Base-by-base conservation (phyloP, 2,797 vertebrate genomes). In the Thaleichthys pacificus region DNA sequence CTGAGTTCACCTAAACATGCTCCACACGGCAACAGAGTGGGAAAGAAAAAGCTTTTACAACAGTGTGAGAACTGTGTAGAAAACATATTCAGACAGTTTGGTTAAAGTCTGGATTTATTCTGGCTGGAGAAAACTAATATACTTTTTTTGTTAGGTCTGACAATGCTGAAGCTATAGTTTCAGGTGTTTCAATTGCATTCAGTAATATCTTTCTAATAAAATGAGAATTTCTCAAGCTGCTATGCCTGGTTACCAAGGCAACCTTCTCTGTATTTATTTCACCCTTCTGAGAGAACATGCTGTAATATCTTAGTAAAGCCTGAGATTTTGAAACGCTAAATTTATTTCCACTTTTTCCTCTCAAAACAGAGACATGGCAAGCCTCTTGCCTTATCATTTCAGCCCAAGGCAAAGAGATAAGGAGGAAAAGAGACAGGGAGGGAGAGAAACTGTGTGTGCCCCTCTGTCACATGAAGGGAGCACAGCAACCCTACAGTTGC, bases 191-290 rank as follows among this genome's bases (percentile, higher is more conserved):
- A 61, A 60, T 79, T 62, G 76, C 74, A 78, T 83, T 47, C 42
- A 47, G 42, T 47, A 47, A 47, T 47, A 12, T 70, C 64, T 66
- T 19, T 68, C 68, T 83, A 77, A 76, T 63, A 73, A 81, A 77
- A 82, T 49, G 73, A 79, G 65, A 80, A 82, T 80, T 81, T 82
- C 66, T 84, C 76, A 72, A 80, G 72, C 77, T 77, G 69, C 73
- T 77, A 75, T 75, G 65, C 70, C 83, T 38, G 30, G 85, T 89
- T 87, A 85, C 85, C 82, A 88, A 79, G 83, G 83, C 81, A 87
- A 88, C 84, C 67, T 82, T 85, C 70, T 79, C 78, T 72, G 76
- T 80, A 81, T 22, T 47, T 47, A 68, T 4, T 12, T 74, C 70
- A 49, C 70, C 60, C 73, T 7, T 79, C 58, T 5, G 68, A 79